Evolutionary conservation across 2,888 invertebrate species (phyloP), one percentile per base, ranked within the genome.

Genomic region (Metalampra italica): DNA sequence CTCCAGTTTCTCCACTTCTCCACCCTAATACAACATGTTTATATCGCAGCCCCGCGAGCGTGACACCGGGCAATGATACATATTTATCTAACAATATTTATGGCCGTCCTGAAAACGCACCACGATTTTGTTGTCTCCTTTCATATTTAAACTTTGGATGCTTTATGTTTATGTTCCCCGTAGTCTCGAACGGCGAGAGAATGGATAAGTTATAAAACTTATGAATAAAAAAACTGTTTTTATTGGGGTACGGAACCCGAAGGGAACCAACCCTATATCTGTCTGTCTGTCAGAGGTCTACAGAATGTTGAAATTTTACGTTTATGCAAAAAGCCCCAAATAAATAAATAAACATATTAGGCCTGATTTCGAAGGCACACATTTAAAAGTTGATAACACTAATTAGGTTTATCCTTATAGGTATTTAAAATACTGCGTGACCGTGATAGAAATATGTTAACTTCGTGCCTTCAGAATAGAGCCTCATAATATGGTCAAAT

Each of bases 1-100:
- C 66, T 57, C 69, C 61, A 75, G 74, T 74, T 64, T 22, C 22
- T 22, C 22, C 22, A 22, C 22, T 22, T 22, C 22, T 22, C 22
- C 52, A 58, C 49, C 45, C 50, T 51, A 54, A 55, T 37, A 58
- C 56, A 54, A 69, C 64, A 60, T 66, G 56, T 69, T 69, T 71
- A 71, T 71, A 74, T 71, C 71, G 67, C 5, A 71, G 66, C 66
- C 63, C 64, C 60, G 56, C 63, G 60, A 59, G 62, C 71, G 66
- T 76, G 82, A 78, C 83, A 80, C 66, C 71, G 79, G 75, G 71
- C 83, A 82, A 80, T 79, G 80, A 84, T 86, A 86, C 82, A 86
- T 85, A 86, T 88, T 87, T 84, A 86, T 87, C 81, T 82, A 75
- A 81, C 76, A 78, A 78, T 86, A 88, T 88, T 88, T 88, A 88